Evolutionary conservation across 2,113 vertebrate species (phyloP).

Genomic region (Engystomops pustulosus): DNA sequence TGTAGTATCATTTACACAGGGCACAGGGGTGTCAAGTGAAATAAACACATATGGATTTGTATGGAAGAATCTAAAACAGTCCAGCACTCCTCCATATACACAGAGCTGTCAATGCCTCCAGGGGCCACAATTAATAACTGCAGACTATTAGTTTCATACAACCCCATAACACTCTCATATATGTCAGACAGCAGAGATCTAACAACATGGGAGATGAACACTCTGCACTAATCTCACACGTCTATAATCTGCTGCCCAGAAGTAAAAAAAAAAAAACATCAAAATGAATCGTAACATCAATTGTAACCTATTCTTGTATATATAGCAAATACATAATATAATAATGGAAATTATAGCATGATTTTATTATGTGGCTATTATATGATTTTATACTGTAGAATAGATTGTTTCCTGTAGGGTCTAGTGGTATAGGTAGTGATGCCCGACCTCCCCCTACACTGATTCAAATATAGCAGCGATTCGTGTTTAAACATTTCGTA

Average conservation of each 20-base stretch:
- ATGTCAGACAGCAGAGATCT: not conserved
- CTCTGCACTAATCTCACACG: not conserved
- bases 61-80: not conserved
- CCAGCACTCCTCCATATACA: constrained; percentile 30
- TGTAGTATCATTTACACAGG: constrained; percentile 28
- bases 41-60: constrained; percentile 35
- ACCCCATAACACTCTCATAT: not conserved
- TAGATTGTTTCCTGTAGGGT: too few species aligned
- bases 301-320: too few species aligned
- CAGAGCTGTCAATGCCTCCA: constrained; percentile 16
- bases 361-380: too few species aligned
- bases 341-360: too few species aligned
- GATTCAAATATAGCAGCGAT: too few species aligned
- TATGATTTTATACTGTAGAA: too few species aligned
- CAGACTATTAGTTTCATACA: not conserved
- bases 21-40: not conserved
- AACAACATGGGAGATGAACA: not conserved
- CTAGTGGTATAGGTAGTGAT: too few species aligned
- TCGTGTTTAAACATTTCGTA: too few species aligned
- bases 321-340: too few species aligned
- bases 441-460: too few species aligned
- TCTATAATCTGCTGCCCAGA: not conserved
- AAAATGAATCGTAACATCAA: too few species aligned
- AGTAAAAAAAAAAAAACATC: not conserved
- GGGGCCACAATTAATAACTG: constrained; percentile 23